phyloP scores from a whole-genome alignment of 2,113 vertebrate genomes.

The Labeo rohita region DNA sequence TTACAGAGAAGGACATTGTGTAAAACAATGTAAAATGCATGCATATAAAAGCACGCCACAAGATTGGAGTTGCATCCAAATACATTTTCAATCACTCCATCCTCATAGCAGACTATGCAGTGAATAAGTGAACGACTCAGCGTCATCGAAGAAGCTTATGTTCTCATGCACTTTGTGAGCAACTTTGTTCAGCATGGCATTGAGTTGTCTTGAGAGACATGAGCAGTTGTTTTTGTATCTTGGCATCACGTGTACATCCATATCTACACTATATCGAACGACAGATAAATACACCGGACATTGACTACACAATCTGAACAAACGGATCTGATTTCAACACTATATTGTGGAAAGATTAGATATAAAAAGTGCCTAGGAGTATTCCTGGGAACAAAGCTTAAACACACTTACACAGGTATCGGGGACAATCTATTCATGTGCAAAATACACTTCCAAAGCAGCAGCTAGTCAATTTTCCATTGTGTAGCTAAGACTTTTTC shows the following conservation, averaged over 20 bases:
- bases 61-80: background rate
- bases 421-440: background rate
- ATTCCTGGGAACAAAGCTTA: background rate
- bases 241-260: background rate
- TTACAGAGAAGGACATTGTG: too few relatives aligned
- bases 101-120: background rate
- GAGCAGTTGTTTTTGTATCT: background rate
- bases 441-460: background rate
- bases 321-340: background rate
- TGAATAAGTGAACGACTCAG: background rate
- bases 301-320: background rate
- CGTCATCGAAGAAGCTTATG: background rate
- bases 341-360: background rate
- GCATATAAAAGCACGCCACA: too few relatives aligned
- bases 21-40: too few relatives aligned
- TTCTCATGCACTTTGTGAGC: background rate
- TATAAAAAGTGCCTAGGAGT: background rate
- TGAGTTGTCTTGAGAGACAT: background rate
- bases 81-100: background rate
- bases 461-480: slow-evolving; percentile 2
- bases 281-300: background rate
- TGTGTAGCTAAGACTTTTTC: background rate
- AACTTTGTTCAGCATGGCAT: background rate
- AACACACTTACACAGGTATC: background rate
- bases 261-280: background rate